A percentile compares a stretch with the other conserved stretches of the same genome.
Conservation (phyloP, 2,797 vertebrate genomes). For the Ciconia nigra region DNA sequence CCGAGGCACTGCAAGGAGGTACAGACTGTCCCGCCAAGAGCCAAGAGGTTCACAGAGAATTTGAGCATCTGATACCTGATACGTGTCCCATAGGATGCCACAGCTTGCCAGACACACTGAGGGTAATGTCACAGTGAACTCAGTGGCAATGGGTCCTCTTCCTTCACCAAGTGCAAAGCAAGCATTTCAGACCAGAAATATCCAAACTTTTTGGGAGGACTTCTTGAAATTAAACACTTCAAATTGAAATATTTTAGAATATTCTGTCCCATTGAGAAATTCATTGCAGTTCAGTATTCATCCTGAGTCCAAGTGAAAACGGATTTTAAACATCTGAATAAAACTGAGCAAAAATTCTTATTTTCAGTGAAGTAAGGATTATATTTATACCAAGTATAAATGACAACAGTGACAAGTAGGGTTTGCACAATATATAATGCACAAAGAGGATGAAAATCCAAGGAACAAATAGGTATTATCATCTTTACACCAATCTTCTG, state of each 20-base stretch:
- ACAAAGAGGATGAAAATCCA: background rate
- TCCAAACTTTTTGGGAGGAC: background rate
- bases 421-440: background rate
- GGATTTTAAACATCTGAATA: background rate
- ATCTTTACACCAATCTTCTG: background rate
- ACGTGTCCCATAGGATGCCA: background rate
- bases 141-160: background rate
- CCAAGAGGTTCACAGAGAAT: background rate
- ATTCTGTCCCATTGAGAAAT: background rate
- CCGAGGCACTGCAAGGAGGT: background rate
- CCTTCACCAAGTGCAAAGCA: background rate
- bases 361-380: background rate
- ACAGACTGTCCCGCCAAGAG: background rate
- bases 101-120: background rate
- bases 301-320: background rate
- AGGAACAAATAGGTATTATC: background rate
- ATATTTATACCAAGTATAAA: background rate
- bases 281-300: background rate
- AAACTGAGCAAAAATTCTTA: background rate
- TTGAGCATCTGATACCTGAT: background rate
- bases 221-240: background rate
- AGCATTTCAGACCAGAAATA: background rate
- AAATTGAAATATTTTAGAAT: background rate
- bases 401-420: background rate
- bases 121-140: background rate